A percentile compares a stretch with the other conserved stretches of the same genome.
phyloP scores from a whole-genome alignment of 2,797 vertebrate species.

The Enteromius paludinosus region DNA sequence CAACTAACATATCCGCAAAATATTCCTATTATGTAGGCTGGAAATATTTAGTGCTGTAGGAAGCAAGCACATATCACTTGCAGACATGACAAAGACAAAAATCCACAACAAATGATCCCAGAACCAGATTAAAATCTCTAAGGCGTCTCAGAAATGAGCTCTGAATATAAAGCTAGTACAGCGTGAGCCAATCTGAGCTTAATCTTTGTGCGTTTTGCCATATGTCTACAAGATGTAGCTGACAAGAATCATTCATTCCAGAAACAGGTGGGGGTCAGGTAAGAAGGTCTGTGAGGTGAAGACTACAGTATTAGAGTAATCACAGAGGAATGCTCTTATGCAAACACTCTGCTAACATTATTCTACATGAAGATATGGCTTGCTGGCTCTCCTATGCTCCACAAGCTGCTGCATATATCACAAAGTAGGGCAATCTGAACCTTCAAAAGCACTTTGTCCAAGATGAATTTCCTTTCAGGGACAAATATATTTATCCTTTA shows the following conservation, averaged over 20 bases:
- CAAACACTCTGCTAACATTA: conserved; percentile 74
- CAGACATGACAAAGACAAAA: not conserved
- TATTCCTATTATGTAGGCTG: not conserved
- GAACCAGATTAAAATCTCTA: not conserved
- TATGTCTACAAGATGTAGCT: conserved; percentile 39
- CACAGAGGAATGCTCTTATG: conserved; percentile 74
- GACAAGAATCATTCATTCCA: conserved; percentile 30
- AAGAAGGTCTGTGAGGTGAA: conserved; percentile 62
- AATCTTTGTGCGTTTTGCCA: conserved; percentile 35
- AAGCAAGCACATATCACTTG: not conserved
- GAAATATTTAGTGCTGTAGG: not conserved
- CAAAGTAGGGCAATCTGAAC: conserved; percentile 22
- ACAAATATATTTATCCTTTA: too few relatives aligned
- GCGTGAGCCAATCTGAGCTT: not conserved
- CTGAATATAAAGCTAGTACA: conserved; percentile 15
- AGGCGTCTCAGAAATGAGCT: not conserved
- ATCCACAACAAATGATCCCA: not conserved
- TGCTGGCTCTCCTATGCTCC: conserved; percentile 58
- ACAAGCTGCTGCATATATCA: conserved; percentile 65
- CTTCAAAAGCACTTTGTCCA: not conserved
- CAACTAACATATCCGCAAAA: not conserved
- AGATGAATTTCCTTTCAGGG: too few relatives aligned
- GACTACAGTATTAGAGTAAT: conserved; percentile 73
- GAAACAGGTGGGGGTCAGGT: conserved; percentile 8
- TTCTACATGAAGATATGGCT: conserved; percentile 73